phyloP scores from a whole-genome alignment of 2,113 vertebrate species.

The Lasiurus borealis region DNA sequence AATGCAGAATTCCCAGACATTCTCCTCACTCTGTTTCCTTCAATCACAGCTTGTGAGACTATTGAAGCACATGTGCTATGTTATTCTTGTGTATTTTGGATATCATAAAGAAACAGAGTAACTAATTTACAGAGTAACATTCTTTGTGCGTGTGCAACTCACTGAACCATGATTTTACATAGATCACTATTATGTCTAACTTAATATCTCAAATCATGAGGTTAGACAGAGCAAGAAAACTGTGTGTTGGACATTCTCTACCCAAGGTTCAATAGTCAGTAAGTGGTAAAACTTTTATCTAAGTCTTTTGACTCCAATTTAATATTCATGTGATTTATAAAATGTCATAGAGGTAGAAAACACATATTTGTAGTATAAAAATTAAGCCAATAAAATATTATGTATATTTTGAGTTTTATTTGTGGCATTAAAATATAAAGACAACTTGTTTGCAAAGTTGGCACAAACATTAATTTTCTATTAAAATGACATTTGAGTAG shows the following conservation, averaged over 20 bases:
- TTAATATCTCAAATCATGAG: not conserved
- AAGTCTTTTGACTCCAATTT: not conserved
- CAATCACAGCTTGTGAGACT: not conserved
- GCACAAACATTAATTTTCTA: constrained; percentile 56
- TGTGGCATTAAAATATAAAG: constrained; percentile 17
- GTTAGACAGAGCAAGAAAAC: not conserved
- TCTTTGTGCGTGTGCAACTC: not conserved
- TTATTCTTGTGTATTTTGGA: not conserved
- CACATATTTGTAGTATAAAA: not conserved
- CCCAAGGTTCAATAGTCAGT: not conserved
- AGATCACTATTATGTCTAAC: not conserved
- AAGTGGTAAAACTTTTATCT: not conserved
- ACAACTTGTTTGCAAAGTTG: constrained; percentile 4
- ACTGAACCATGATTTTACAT: not conserved
- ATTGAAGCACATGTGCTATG: not conserved
- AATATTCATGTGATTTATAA: constrained; percentile 16
- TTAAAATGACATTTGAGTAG: not conserved
- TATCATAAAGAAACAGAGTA: not conserved
- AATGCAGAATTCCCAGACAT: not conserved
- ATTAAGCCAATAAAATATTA: constrained; percentile 28
- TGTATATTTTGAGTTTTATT: not conserved
- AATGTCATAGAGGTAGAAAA: not conserved
- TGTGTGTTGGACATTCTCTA: not conserved
- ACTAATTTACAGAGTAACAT: not conserved
- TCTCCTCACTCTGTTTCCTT: not conserved